Percentiles rank a stretch among this genome's conserved stretches.
phyloP scores from a whole-genome alignment of 2,888 invertebrate species.

The Empis livida region DNA sequence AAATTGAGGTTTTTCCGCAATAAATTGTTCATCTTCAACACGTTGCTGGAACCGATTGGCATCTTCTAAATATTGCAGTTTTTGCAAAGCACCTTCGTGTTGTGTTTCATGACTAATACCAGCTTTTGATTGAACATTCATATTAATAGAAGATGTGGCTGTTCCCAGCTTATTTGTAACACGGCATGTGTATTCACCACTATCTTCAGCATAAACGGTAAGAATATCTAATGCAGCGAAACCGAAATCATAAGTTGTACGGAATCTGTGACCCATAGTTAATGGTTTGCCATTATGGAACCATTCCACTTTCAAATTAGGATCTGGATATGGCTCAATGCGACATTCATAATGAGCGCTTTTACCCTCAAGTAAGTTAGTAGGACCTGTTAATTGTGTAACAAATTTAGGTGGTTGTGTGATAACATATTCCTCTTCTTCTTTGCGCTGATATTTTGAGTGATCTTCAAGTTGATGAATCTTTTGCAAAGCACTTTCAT shows the following conservation, averaged over 20 bases:
- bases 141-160: conserved; percentile 65
- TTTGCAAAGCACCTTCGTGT: conserved; percentile 83
- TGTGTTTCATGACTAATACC: conserved; percentile 81
- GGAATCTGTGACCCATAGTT: conserved; percentile 78
- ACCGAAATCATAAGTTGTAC: conserved; percentile 92
- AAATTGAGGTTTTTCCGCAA: conserved; percentile 79
- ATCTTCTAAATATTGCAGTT: conserved; percentile 85
- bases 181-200: conserved; percentile 80
- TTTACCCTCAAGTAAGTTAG: conserved; percentile 73
- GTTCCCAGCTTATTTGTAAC: conserved; percentile 77
- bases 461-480: conserved; percentile 75
- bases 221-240: conserved; percentile 92
- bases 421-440: conserved; percentile 67
- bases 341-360: conserved; percentile 88
- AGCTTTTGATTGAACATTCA: conserved; percentile 70
- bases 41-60: conserved; percentile 62
- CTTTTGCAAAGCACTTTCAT: conserved; percentile 78
- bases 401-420: conserved; percentile 77
- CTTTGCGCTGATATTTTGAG: conserved; percentile 62
- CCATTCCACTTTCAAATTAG: conserved; percentile 83
- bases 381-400: conserved; percentile 74
- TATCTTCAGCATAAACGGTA: conserved; percentile 86
- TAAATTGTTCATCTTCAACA: conserved; percentile 56
- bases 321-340: conserved; percentile 84
- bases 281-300: conserved; percentile 85